Percentiles rank a stretch among this genome's conserved stretches.
phyloP scores from a whole-genome alignment of 2,797 vertebrate species.

The Syngnathus rostellatus region DNA sequence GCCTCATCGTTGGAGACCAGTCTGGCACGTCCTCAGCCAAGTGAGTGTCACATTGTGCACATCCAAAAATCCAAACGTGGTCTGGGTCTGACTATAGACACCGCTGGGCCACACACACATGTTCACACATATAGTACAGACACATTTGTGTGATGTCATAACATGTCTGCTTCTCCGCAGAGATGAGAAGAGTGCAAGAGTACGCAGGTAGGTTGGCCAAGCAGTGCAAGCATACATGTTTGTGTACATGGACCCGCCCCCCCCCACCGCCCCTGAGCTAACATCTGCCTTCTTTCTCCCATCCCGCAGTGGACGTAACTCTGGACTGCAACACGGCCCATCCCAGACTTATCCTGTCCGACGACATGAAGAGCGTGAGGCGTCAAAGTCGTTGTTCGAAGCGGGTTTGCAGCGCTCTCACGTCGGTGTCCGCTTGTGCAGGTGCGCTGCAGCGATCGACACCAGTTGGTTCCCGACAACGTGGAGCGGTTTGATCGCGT shows the following conservation, averaged over 20 bases:
- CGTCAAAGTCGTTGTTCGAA: not conserved
- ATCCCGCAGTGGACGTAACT: slow-evolving; percentile 62
- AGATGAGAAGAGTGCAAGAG: slow-evolving; percentile 53
- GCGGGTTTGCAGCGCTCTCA: not conserved
- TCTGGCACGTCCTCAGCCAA: slow-evolving; percentile 24
- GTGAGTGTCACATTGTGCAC: slow-evolving; percentile 33
- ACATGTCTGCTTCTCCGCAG: slow-evolving; percentile 29
- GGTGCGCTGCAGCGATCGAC: slow-evolving; percentile 39
- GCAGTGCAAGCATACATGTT: not conserved
- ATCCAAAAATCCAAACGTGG: not conserved
- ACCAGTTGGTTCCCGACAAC: slow-evolving; percentile 55
- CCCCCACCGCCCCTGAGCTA: not conserved
- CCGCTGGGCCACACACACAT: not conserved
- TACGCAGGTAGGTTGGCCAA: slow-evolving; percentile 54
- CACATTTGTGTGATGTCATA: not conserved
- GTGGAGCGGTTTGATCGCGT: slow-evolving; percentile 65
- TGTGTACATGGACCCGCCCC: not conserved
- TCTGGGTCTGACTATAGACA: not conserved
- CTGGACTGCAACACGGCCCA: slow-evolving; percentile 73
- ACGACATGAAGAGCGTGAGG: slow-evolving; percentile 67
- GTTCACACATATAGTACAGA: not conserved
- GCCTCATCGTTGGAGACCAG: slow-evolving; percentile 1
- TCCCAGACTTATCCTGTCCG: slow-evolving; percentile 68
- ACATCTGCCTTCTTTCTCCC: not conserved
- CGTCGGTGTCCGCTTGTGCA: not conserved